A percentile compares a stretch with the other conserved stretches of the same genome.
phyloP scores from a whole-genome alignment of 2,113 vertebrate species.

The Perca flavescens region DNA sequence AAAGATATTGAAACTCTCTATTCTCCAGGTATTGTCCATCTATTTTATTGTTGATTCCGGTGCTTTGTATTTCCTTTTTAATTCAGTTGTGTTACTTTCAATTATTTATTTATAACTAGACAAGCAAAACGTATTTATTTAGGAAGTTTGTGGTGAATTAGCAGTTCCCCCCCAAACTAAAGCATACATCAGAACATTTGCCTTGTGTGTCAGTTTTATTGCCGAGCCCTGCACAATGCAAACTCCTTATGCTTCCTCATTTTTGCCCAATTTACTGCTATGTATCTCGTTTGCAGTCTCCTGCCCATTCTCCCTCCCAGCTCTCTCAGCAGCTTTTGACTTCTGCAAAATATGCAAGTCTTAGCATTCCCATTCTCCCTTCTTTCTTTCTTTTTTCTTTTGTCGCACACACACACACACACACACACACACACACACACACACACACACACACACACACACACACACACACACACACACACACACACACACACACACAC shows the following conservation, averaged over 20 bases:
- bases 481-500: conserved; percentile 22
- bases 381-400: conserved; percentile 2
- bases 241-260: conserved; percentile 2
- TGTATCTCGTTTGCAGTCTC: conserved; percentile 23
- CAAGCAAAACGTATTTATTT: conserved; percentile 1
- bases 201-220: conserved; percentile 22
- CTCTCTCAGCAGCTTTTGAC: conserved; percentile 43
- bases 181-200: neutral
- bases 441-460: conserved; percentile 41
- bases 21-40: neutral
- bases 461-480: conserved; percentile 23
- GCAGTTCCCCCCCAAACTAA: neutral
- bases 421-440: conserved; percentile 23
- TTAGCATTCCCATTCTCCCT: neutral
- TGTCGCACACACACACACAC: conserved; percentile 16
- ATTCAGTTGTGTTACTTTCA: neutral
- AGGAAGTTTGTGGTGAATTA: conserved; percentile 14
- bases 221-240: neutral
- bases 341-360: conserved; percentile 27
- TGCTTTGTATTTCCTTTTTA: neutral
- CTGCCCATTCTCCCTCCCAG: neutral
- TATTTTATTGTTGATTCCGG: neutral
- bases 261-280: neutral
- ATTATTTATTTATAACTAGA: too few relatives aligned
- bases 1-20: neutral